These are phyloP conservation scores for Alethe castanea DNA, from an alignment of 2,113 vertebrate species.

Conservation along the genomic window DNA sequence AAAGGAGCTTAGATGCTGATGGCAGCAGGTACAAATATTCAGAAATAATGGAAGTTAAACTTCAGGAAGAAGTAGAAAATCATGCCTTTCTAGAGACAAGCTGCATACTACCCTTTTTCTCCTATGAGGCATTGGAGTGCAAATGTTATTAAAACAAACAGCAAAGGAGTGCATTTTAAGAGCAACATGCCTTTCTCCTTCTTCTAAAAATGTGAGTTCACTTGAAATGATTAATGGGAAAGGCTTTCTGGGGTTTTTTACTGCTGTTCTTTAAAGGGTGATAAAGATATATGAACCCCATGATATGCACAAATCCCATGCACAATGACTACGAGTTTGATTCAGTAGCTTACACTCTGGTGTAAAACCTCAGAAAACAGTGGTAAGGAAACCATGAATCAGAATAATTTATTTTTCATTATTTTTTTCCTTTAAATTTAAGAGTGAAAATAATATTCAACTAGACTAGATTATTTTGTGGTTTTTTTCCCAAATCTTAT, in stretches of 20 bases:
- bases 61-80: not conserved
- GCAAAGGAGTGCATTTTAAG: slow-evolving; percentile 19
- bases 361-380: slow-evolving; percentile 32
- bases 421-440: not conserved
- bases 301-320: slow-evolving; percentile 48
- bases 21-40: not conserved
- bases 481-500: not conserved
- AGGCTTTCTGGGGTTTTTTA: slow-evolving; percentile 6
- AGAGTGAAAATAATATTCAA: not conserved
- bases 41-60: not conserved
- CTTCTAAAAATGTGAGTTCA: slow-evolving; percentile 16
- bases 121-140: not conserved
- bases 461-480: not conserved
- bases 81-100: not conserved
- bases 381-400: slow-evolving; percentile 34
- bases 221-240: slow-evolving; percentile 52
- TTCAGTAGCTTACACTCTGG: slow-evolving; percentile 30
- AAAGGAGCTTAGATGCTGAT: not conserved
- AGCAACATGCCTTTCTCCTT: not conserved
- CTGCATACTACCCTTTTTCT: not conserved
- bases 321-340: not conserved
- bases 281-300: slow-evolving; percentile 65
- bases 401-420: slow-evolving; percentile 16
- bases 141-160: slow-evolving; percentile 43
- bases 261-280: slow-evolving; percentile 52